A percentile compares a stretch with the other conserved stretches of the same genome.
phyloP scores from a whole-genome alignment of 1,140 invertebrate genomes.

The Eupeodes corollae region DNA sequence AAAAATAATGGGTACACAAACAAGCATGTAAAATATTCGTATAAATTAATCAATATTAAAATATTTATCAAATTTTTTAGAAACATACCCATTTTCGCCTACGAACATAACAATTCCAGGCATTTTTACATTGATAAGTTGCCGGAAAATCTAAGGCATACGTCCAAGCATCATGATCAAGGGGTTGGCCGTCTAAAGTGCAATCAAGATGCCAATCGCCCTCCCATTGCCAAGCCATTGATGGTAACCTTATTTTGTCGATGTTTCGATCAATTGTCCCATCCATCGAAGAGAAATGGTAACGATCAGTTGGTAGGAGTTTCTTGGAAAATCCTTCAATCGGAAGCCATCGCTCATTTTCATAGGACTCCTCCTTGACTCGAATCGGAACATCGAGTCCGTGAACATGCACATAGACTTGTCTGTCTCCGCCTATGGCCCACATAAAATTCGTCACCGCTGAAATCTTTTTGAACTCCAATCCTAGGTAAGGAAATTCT shows the following conservation, averaged over 20 bases:
- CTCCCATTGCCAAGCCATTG: conserved; percentile 90
- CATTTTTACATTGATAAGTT: conserved; percentile 67
- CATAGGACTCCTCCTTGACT: conserved; percentile 79
- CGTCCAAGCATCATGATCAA: conserved; percentile 86
- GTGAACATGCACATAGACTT: conserved; percentile 82
- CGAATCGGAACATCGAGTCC: conserved; percentile 80
- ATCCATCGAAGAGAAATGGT: conserved; percentile 71
- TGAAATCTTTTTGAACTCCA: conserved; percentile 79
- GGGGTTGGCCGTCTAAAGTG: conserved; percentile 71
- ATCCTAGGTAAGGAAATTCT: conserved; percentile 69
- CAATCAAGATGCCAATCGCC: conserved; percentile 83
- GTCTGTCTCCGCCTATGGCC: conserved; percentile 84
- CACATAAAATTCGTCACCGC: conserved; percentile 74
- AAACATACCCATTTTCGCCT: conserved; percentile 73
- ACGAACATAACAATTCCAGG: conserved; percentile 84
- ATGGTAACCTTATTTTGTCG: conserved; percentile 72
- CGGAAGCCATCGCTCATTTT: conserved; percentile 90
- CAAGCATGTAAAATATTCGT: not conserved
- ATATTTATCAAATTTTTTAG: not conserved
- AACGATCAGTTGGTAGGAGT: conserved; percentile 74
- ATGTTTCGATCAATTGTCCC: conserved; percentile 64
- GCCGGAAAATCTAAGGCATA: conserved; percentile 88
- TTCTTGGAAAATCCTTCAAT: conserved; percentile 73
- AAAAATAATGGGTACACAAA: not conserved
- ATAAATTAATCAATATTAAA: not conserved